A percentile compares a stretch with the other conserved stretches of the same genome.
phyloP scores from a whole-genome alignment of 2,113 vertebrate genomes.

The Maccullochella peelii region DNA sequence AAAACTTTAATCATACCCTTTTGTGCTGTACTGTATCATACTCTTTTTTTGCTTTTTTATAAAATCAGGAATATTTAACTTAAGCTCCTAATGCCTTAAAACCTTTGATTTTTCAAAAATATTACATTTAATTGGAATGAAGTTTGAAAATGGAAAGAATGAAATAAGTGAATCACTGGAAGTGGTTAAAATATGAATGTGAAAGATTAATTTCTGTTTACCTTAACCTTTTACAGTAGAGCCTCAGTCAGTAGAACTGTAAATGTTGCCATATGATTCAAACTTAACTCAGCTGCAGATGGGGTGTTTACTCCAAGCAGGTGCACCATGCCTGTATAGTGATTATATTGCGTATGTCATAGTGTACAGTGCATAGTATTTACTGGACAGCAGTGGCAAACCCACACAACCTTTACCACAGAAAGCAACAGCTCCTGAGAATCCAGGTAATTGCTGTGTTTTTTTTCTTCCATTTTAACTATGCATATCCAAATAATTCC shows the following conservation, averaged over 20 bases:
- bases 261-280: conserved; percentile 35
- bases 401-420: conserved; percentile 19
- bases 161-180: neutral
- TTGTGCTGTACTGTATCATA: neutral
- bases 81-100: neutral
- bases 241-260: conserved; percentile 9
- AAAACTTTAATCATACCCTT: neutral
- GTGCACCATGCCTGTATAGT: conserved; percentile 48
- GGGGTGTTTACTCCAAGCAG: conserved; percentile 66
- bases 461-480: conserved; percentile 5
- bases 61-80: neutral
- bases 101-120: neutral
- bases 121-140: neutral
- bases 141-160: neutral
- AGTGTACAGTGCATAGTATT: conserved; percentile 5
- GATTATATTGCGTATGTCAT: conserved; percentile 13
- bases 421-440: conserved; percentile 7
- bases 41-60: too few relatives aligned
- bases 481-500: neutral
- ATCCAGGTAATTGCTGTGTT: conserved; percentile 14
- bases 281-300: conserved; percentile 25
- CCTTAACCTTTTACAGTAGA: conserved; percentile 1
- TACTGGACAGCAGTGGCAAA: conserved; percentile 35
- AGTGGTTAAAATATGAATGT: neutral
- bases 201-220: neutral